Conservation (phyloP, 2,888 invertebrate species). For the Leptogaster cylindrica region DNA sequence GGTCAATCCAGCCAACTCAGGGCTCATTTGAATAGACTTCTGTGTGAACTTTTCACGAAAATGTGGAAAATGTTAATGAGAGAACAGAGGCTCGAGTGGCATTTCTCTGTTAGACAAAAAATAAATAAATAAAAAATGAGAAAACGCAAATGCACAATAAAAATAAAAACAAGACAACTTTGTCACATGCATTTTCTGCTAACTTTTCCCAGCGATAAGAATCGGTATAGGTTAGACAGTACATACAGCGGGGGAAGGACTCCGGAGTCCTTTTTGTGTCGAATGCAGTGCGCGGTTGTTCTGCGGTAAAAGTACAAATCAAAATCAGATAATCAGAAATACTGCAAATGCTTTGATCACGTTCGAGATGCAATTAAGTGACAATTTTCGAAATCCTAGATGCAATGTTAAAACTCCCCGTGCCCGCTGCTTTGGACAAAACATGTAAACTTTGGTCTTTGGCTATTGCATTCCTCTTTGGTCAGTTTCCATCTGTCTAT, state of each 20-base stretch:
- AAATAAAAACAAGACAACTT: slow-evolving; percentile 4
- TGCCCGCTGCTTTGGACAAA: background rate
- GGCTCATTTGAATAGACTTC: slow-evolving; percentile 38
- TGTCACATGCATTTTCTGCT: slow-evolving; percentile 25
- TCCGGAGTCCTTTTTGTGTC: background rate
- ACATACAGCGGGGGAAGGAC: background rate
- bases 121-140: too few relatives aligned
- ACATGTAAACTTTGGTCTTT: slow-evolving; percentile 12
- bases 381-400: slow-evolving; percentile 53
- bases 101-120: too few relatives aligned
- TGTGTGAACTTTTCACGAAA: slow-evolving; percentile 35
- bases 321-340: slow-evolving; percentile 51
- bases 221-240: slow-evolving; percentile 16
- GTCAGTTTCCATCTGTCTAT: slow-evolving; percentile 7
- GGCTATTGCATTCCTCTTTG: slow-evolving; percentile 20
- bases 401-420: slow-evolving; percentile 9
- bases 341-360: slow-evolving; percentile 56
- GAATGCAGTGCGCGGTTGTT: slow-evolving; percentile 17
- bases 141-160: too few relatives aligned
- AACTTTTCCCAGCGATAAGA: slow-evolving; percentile 33
- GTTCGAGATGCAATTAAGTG: slow-evolving; percentile 61
- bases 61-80: slow-evolving; percentile 44
- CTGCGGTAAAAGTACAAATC: slow-evolving; percentile 48
- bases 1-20: background rate
- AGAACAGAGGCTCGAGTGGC: background rate